Evolutionary conservation across 2,888 invertebrate species (phyloP).

Genomic region (Rhagophthalmus giganteus): DNA sequence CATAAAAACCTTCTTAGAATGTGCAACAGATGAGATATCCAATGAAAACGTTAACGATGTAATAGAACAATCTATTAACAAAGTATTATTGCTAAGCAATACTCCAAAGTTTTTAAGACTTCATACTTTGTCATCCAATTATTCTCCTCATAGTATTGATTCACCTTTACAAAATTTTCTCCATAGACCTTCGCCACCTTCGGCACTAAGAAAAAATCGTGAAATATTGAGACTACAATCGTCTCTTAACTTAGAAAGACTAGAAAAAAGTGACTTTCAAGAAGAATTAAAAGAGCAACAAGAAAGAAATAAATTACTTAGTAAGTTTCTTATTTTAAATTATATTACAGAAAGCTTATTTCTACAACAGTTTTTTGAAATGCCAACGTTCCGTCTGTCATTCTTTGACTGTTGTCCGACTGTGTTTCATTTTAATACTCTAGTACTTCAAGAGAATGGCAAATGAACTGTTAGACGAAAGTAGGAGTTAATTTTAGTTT

Average conservation of each 20-base stretch:
- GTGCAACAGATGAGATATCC: slow-evolving; percentile 37
- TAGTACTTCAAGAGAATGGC: not conserved
- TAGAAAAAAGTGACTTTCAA: slow-evolving; percentile 65
- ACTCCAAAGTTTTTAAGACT: too few relatives aligned
- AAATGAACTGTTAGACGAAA: too few relatives aligned
- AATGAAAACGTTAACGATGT: slow-evolving; percentile 40
- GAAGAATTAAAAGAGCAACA: slow-evolving; percentile 62
- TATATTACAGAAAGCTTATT: too few relatives aligned
- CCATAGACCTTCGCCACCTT: slow-evolving; percentile 42
- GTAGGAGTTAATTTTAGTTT: too few relatives aligned
- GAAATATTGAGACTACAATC: slow-evolving; percentile 60
- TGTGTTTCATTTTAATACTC: not conserved
- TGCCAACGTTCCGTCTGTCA: too few relatives aligned
- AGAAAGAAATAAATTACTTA: slow-evolving; percentile 59
- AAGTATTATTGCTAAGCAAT: not conserved
- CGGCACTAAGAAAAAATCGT: slow-evolving; percentile 44
- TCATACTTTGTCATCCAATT: not conserved
- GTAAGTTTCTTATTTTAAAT: slow-evolving; percentile 50
- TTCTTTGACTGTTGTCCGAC: too few relatives aligned
- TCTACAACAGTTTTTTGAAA: too few relatives aligned
- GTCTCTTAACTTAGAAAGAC: slow-evolving; percentile 64
- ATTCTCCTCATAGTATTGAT: not conserved
- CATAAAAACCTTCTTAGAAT: slow-evolving; percentile 49
- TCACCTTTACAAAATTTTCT: slow-evolving; percentile 47
- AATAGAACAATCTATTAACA: slow-evolving; percentile 37